phyloP scores from a whole-genome alignment of 2,888 invertebrate genomes.

The Limnephilus auricula region DNA sequence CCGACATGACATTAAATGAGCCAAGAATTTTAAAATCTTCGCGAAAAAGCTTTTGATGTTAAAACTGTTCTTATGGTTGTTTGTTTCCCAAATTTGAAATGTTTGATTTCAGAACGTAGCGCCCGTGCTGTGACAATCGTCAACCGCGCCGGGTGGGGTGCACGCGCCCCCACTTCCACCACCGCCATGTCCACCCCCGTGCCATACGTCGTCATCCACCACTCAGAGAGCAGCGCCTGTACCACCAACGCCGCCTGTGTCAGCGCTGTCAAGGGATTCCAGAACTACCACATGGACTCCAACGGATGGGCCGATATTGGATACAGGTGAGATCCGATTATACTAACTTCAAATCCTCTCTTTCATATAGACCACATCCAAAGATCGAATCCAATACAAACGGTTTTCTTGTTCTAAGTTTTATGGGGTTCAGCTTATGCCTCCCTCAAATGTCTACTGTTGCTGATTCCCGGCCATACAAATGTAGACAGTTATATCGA shows the following conservation, averaged over 20 bases:
- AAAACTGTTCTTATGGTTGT: neutral
- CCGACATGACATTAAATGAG: neutral
- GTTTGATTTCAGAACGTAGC: neutral
- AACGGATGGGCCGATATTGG: constrained; percentile 85
- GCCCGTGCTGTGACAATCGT: constrained; percentile 69
- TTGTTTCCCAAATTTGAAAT: neutral
- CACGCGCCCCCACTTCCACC: constrained; percentile 73
- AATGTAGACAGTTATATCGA: too few relatives aligned
- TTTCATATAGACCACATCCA: neutral
- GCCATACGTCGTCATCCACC: constrained; percentile 84
- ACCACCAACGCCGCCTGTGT: constrained; percentile 76
- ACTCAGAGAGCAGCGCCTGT: constrained; percentile 81
- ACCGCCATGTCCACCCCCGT: constrained; percentile 78
- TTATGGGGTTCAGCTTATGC: too few relatives aligned
- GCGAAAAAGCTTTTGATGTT: neutral
- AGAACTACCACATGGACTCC: constrained; percentile 79
- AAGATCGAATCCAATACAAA: neutral
- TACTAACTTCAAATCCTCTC: neutral
- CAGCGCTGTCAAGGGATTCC: constrained; percentile 81
- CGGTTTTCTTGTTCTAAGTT: too few relatives aligned
- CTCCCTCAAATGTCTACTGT: too few relatives aligned
- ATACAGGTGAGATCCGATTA: constrained; percentile 72
- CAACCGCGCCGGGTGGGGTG: constrained; percentile 80
- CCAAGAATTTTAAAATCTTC: neutral
- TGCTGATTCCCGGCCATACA: too few relatives aligned